Conservation (phyloP, 2,113 vertebrate species). For the Furnarius figulus region DNA sequence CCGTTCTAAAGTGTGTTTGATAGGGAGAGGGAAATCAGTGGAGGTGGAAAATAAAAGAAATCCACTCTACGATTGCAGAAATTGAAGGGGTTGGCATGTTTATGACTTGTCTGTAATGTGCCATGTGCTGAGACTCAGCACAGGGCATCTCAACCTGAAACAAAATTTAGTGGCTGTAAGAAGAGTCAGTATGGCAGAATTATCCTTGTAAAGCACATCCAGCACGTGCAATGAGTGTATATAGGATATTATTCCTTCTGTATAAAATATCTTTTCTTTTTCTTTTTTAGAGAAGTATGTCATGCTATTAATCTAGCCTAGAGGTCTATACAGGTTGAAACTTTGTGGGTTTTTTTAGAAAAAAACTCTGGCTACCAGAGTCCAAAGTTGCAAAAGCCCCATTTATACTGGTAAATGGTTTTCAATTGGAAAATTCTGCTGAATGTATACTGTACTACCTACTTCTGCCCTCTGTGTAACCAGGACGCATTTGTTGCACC, state of each 20-base stretch:
- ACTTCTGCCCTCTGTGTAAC: neutral
- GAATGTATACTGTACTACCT: neutral
- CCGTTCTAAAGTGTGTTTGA: neutral
- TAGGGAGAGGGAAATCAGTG: neutral
- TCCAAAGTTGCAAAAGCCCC: neutral
- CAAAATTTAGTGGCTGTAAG: neutral
- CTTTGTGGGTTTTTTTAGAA: too few species aligned
- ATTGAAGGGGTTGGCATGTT: neutral
- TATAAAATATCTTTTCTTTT: neutral
- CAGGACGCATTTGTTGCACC: neutral
- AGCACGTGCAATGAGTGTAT: neutral
- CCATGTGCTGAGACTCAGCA: neutral
- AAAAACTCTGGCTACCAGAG: neutral
- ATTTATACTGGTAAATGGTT: neutral
- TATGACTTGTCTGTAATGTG: neutral
- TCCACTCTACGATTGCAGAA: accelerated
- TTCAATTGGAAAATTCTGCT: neutral
- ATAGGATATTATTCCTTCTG: neutral
- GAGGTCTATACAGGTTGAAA: neutral
- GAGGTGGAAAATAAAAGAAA: neutral
- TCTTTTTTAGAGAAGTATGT: neutral
- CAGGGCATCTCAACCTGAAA: neutral
- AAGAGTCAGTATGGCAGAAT: neutral
- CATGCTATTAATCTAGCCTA: neutral
- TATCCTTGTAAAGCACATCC: neutral